phyloP scores from a whole-genome alignment of 2,113 vertebrate species.

The Melozone crissalis region DNA sequence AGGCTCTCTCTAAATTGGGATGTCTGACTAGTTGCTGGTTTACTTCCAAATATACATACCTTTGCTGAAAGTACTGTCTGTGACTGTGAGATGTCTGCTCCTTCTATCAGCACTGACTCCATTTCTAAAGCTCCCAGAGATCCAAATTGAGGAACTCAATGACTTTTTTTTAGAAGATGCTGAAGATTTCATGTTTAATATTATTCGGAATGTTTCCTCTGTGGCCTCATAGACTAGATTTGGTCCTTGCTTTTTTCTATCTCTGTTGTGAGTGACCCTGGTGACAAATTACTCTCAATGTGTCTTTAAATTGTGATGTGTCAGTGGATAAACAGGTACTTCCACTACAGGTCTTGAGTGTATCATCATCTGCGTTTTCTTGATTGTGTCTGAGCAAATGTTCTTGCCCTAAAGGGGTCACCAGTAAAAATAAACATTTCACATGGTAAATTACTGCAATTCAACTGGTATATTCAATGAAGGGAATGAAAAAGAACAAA shows the following conservation, averaged over 20 bases:
- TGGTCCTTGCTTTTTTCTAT: neutral
- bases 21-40: neutral
- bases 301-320: neutral
- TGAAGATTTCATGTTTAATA: neutral
- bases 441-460: neutral
- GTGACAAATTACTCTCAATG: neutral
- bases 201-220: neutral
- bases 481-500: conserved; percentile 8
- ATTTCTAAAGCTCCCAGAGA: neutral
- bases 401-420: neutral
- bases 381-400: conserved; percentile 16
- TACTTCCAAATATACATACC: neutral
- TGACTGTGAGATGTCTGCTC: neutral
- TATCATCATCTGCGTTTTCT: neutral
- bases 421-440: conserved; percentile 16
- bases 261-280: neutral
- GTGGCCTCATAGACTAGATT: neutral
- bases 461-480: neutral
- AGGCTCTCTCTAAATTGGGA: neutral
- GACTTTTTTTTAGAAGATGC: neutral
- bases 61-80: neutral
- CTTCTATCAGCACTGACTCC: neutral
- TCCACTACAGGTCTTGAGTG: neutral
- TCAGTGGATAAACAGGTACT: neutral
- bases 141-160: neutral